Conservation (phyloP, 2,797 vertebrate species). For the Gila robusta region DNA sequence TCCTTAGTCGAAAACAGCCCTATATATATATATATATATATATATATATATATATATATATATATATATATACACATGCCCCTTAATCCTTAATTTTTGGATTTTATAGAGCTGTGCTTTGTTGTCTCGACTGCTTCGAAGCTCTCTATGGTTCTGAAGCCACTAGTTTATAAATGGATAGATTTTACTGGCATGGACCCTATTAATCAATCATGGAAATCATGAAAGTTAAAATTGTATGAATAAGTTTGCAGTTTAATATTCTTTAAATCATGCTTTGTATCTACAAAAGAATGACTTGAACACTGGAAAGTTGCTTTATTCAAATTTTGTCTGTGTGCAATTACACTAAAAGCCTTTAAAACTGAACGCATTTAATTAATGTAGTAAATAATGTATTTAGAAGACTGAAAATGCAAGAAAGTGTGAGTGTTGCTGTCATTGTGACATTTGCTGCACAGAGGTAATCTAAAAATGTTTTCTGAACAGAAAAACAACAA, state of each 20-base stretch:
- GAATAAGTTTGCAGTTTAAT: not conserved
- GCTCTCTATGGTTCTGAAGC: not conserved
- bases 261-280: not conserved
- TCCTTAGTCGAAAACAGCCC: too few species aligned
- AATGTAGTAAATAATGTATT: not conserved
- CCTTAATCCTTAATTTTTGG: too few species aligned
- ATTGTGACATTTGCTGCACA: not conserved
- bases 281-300: not conserved
- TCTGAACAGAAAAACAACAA: not conserved
- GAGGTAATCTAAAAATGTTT: not conserved
- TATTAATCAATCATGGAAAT: too few species aligned
- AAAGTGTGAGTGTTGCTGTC: not conserved
- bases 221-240: not conserved
- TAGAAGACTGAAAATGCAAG: not conserved
- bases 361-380: not conserved
- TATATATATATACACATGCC: too few species aligned
- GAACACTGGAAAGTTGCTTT: not conserved
- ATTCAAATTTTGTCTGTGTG: not conserved
- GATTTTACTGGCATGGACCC: not conserved
- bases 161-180: not conserved
- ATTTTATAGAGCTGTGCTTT: not conserved
- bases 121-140: not conserved
- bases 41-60: too few species aligned
- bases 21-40: too few species aligned
- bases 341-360: slow-evolving; percentile 14